Percentiles rank a stretch among this genome's conserved stretches.
These are phyloP conservation scores for Eurytoma californica DNA, from an alignment of 2,888 invertebrate genomes.

Conservation along the genomic window DNA sequence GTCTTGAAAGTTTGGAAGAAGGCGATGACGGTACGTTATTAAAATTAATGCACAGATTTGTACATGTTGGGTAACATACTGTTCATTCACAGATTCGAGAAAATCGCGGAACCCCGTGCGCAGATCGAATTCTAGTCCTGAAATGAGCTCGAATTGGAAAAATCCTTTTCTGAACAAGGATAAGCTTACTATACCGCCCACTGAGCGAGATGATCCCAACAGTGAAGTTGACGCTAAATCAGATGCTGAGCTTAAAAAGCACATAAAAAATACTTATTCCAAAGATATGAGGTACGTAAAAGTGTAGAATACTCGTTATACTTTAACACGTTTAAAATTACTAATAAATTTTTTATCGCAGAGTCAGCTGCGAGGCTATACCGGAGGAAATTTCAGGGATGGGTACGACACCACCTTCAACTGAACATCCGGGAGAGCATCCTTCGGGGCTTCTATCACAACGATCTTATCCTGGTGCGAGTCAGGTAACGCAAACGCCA, in stretches of 20 bases:
- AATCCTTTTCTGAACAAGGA: constrained; percentile 80
- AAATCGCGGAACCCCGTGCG: constrained; percentile 88
- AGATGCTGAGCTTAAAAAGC: constrained; percentile 79
- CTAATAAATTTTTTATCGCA: constrained; percentile 53
- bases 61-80: neutral
- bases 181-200: constrained; percentile 66
- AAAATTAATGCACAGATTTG: constrained; percentile 2
- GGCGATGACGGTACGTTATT: constrained; percentile 72
- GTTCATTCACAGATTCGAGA: constrained; percentile 65
- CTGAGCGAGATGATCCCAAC: constrained; percentile 63
- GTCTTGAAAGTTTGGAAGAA: constrained; percentile 77
- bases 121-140: constrained; percentile 92
- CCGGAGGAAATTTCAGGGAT: constrained; percentile 89
- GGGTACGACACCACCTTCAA: constrained; percentile 84
- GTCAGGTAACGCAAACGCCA: constrained; percentile 69
- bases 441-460: constrained; percentile 76
- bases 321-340: neutral
- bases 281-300: constrained; percentile 81
- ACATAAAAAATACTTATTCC: constrained; percentile 80
- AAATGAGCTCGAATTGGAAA: constrained; percentile 93
- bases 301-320: neutral
- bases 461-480: constrained; percentile 76
- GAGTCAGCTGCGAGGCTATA: constrained; percentile 92
- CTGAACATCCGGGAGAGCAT: constrained; percentile 74
- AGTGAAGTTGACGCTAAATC: constrained; percentile 68